These are phyloP conservation scores for Tetraneura akinire DNA, from an alignment of 1,140 invertebrate species.

Conservation along the genomic window DNA sequence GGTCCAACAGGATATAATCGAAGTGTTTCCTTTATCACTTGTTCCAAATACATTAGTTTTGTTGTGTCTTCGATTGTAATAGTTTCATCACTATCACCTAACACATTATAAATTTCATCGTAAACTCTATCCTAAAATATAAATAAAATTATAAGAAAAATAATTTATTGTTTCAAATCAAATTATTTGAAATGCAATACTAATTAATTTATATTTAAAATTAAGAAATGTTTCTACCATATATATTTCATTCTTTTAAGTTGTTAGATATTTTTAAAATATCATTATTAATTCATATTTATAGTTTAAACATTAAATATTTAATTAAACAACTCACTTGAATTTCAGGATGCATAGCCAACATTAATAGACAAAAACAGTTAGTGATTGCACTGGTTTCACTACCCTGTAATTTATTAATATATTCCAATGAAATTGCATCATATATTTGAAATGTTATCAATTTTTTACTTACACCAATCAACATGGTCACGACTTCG, in stretches of 20 bases:
- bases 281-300: too few species aligned
- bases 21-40: slow-evolving; percentile 53
- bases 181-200: too few species aligned
- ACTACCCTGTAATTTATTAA: slow-evolving; percentile 66
- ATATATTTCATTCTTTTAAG: too few species aligned
- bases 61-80: slow-evolving; percentile 63
- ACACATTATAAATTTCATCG: slow-evolving; percentile 61
- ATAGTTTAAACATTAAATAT: too few species aligned
- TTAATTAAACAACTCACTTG: too few species aligned
- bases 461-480: slow-evolving; percentile 62
- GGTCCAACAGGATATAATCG: slow-evolving; percentile 64
- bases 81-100: slow-evolving; percentile 59
- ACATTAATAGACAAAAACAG: slow-evolving; percentile 60
- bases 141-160: too few species aligned
- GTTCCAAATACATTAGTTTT: slow-evolving; percentile 56
- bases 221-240: too few species aligned
- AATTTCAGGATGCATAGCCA: slow-evolving; percentile 65
- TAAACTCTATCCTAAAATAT: slow-evolving; percentile 58
- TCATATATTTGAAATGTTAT: neutral
- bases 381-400: slow-evolving; percentile 66
- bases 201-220: too few species aligned
- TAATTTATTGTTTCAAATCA: too few species aligned
- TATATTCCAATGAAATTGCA: neutral
- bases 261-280: too few species aligned
- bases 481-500: slow-evolving; percentile 66